Conservation (phyloP, 2,113 vertebrate species). For the Drymodes brunneopygia region DNA sequence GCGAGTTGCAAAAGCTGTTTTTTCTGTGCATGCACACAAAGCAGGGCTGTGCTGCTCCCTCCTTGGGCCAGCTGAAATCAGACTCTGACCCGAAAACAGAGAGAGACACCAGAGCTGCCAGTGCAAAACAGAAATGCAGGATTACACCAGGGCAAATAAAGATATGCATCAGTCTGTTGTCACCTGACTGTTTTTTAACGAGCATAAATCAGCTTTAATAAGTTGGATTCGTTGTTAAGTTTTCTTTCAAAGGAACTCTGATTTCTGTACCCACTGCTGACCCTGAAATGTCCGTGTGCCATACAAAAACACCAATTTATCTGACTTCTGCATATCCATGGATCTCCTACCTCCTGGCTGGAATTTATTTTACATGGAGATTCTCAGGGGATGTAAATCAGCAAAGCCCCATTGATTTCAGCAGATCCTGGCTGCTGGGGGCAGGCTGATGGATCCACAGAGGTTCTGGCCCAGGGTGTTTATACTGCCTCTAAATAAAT, state of each 20-base stretch:
- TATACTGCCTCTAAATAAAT: slow-evolving; percentile 52
- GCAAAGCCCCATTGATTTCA: slow-evolving; percentile 18
- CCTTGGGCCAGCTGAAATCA: slow-evolving; percentile 27
- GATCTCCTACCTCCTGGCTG: neutral
- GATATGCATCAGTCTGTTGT: slow-evolving; percentile 38
- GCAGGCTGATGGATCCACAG: neutral
- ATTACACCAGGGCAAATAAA: slow-evolving; percentile 64
- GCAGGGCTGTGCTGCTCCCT: neutral
- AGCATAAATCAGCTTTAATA: slow-evolving; percentile 57
- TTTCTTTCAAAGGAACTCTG: neutral
- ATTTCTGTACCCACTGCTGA: neutral
- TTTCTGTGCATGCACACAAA: neutral
- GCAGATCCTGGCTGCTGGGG: neutral
- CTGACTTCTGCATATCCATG: neutral
- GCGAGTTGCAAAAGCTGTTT: slow-evolving; percentile 18
- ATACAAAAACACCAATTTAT: neutral
- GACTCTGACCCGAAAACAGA: slow-evolving; percentile 53
- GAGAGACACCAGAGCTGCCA: neutral
- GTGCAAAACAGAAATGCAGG: slow-evolving; percentile 48
- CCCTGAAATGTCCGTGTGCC: neutral
- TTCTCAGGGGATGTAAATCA: slow-evolving; percentile 39
- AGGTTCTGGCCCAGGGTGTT: slow-evolving; percentile 10
- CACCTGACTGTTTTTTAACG: slow-evolving; percentile 53
- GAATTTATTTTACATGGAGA: slow-evolving; percentile 4
- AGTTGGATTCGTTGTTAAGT: neutral